phyloP scores from a whole-genome alignment of 2,113 vertebrate species.

The Grammatotria lemairii region DNA sequence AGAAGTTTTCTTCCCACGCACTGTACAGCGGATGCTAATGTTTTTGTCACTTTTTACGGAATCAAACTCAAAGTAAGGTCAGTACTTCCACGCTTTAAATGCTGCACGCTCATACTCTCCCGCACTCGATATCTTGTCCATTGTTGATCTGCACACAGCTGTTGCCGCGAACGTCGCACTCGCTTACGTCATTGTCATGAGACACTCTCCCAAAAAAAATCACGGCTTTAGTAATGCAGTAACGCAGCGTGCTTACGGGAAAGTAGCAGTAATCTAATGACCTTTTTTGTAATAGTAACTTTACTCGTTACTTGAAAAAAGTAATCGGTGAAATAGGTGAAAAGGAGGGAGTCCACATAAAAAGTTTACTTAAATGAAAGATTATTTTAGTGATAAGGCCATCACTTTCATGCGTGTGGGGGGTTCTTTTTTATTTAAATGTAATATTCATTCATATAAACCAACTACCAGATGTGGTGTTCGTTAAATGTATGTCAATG shows the following conservation, averaged over 20 bases:
- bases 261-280: neutral
- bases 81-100: neutral
- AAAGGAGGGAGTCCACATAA: neutral
- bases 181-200: neutral
- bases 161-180: neutral
- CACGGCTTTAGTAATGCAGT: neutral
- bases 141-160: neutral
- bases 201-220: neutral
- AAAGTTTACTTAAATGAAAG: neutral
- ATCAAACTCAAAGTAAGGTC: neutral
- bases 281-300: neutral
- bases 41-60: neutral
- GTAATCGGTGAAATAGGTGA: neutral
- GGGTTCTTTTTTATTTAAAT: neutral
- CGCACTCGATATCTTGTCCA: neutral
- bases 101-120: neutral
- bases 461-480: neutral
- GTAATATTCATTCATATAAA: neutral
- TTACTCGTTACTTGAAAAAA: neutral
- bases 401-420: neutral
- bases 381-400: neutral
- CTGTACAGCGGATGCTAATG: rapidly evolving
- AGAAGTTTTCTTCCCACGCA: neutral
- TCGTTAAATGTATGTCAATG: neutral
- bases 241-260: rapidly evolving